Evolutionary conservation across 2,797 vertebrate genomes (phyloP), one percentile per base, ranked within the genome.

Genomic region (Falco novaeseelandiae): DNA sequence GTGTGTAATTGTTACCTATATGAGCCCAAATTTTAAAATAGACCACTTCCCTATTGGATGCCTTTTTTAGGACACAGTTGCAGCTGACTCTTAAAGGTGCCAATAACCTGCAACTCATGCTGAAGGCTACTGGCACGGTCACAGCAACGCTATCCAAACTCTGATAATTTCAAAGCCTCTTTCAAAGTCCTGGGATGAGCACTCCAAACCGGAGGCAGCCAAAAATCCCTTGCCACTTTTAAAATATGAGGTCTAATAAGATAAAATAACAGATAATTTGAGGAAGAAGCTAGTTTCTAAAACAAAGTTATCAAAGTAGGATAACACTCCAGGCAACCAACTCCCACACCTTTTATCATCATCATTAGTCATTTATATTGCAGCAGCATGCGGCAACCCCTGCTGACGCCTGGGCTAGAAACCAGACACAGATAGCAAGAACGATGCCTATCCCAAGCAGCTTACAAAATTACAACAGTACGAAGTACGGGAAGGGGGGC

Each of bases 311-410:
- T 71, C 82, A 72, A 96, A 96, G 91, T 91, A 95, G 93, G 93
- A 93, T 95, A 96, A 86, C 85, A 52, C 96, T 90, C 93, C 93
- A 97, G 95, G 96, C 96, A 96, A 95, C 87, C 83, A 86, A 91
- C 95, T 96, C 96, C 96, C 85, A 95, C 96, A 90, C 91, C 82
- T 97, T 97, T 96, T 95, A 95, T 95, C 96, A 95, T 94, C 79
- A 88, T 88, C 96, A 93, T 97, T 96, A 97, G 94, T 97, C 96
- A 97, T 96, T 96, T 95, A 91, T 95, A 96, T 96, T 96, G 94
- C 93, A 97, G 95, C 94, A 97, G 94, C 95, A 93, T 95, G 95
- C 25, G 8, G 96, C 95, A 96, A 91, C 96, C 93, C 96, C 96
- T 95, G 96, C 96, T 95, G 96, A 95, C 62, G 72, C 88, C 95